Evolutionary conservation across 2,113 vertebrate genomes (phyloP), one percentile per base, ranked within the genome.

Genomic region (Rhinopomastus cyanomelas): DNA sequence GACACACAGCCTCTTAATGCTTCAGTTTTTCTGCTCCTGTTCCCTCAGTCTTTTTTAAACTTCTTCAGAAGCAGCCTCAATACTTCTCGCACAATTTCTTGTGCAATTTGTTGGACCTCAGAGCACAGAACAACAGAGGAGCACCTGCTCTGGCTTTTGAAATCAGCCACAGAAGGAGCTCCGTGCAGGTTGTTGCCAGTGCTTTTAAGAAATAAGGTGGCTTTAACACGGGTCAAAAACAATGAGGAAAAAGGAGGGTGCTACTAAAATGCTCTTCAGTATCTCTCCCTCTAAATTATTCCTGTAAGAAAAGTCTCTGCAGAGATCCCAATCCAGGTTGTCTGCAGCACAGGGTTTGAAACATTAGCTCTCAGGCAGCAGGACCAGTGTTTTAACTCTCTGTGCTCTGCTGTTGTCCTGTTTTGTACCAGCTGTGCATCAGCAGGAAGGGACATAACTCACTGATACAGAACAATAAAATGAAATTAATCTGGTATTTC

Each of bases 61-160:
- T 71, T 62, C 82, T 69, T 79, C 37, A 52, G 60, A 89, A 51
- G 42, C 37, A 90, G 44, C 46, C 39, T 75, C 79, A 53, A 48
- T 73, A 69, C 64, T 87, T 87, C 67, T 79, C 80, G 25, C 52
- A 72, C 81, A 79, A 82, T 84, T 81, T 55, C 53, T 74, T 92
- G 64, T 87, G 78, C 76, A 76, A 85, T 59, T 72, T 69, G 7
- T 73, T 82, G 71, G 67, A 73, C 68, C 59, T 42, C 60, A 48
- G 51, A 82, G 34, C 37, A 25, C n/a, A 68, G 64, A 76, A 26
- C 30, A 74, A 42, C 64, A 79, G 53, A 65, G 81, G 64, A 78
- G 36, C 66, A 68, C 44, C 62, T 79, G 59, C 42, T 22, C 72
- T 61, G 46, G 27, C 56, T 91, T 89, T 87, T 75, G 61, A 95